These are phyloP conservation scores for Parauchenoglanis ngamensis DNA, from an alignment of 2,797 vertebrate genomes.

Conservation along the genomic window DNA sequence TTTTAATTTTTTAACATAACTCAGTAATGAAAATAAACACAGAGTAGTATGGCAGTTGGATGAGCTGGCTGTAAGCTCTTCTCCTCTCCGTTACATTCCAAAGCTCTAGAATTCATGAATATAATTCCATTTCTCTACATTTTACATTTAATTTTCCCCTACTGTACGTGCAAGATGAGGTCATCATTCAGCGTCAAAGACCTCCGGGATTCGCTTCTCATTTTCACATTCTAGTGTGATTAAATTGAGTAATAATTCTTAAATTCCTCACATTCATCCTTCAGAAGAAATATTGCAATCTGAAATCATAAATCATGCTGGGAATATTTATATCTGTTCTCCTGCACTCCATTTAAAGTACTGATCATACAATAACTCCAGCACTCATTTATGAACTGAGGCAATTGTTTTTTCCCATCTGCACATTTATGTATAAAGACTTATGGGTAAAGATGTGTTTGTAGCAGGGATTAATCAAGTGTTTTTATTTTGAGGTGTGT, in stretches of 20 bases:
- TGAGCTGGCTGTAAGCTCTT: neutral
- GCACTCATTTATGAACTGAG: slow-evolving; percentile 42
- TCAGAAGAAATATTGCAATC: slow-evolving; percentile 66
- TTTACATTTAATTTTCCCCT: slow-evolving; percentile 73
- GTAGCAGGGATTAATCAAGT: neutral
- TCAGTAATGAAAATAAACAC: neutral
- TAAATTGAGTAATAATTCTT: slow-evolving; percentile 75
- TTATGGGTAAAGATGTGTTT: slow-evolving; percentile 35
- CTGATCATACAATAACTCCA: slow-evolving; percentile 16
- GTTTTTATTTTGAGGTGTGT: neutral
- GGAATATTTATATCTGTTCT: slow-evolving; percentile 52
- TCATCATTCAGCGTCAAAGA: slow-evolving; percentile 72
- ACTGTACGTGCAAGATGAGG: slow-evolving; percentile 75
- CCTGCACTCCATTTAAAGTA: neutral
- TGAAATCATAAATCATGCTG: slow-evolving; percentile 58
- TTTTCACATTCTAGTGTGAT: slow-evolving; percentile 66
- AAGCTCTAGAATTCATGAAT: slow-evolving; percentile 70
- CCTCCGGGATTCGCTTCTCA: slow-evolving; percentile 68
- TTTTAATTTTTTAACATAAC: neutral
- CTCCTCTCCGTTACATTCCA: neutral
- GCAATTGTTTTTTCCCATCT: neutral
- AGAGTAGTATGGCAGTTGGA: neutral
- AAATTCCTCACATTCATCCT: slow-evolving; percentile 73
- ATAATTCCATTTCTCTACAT: slow-evolving; percentile 74
- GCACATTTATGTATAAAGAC: slow-evolving; percentile 17